Base-by-base conservation (phyloP, 2,888 invertebrate species). In the Plebejus argus region DNA sequence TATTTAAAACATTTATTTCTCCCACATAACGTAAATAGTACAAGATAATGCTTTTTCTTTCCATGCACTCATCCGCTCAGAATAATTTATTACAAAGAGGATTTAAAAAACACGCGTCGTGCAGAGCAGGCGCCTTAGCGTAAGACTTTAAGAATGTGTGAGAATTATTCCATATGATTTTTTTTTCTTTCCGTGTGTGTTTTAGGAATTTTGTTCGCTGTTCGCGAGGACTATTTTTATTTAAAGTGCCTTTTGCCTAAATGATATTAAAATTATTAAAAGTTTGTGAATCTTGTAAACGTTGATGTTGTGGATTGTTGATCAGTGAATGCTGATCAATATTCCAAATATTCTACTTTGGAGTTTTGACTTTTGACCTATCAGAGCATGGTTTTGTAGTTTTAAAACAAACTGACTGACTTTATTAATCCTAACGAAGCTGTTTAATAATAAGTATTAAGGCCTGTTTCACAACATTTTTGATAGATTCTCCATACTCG, bases 61-160 rank as follows among this genome's bases (percentile, higher is more conserved):
- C 86, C 85, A 86, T 87, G 87, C 87, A 89, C 84, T 87, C 87
- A 87, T 82, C 87, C 85, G 86, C 84, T 87, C 83, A 82, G 88
- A 90, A 92, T 91, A 92, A 92, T 92, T 92, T 92, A 92, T 91
- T 88, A 90, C 88, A 84, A 82, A 88, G 90, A 90, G 91, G 90
- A 91, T 90, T 92, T 91, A 90, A 89, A 90, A 91, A 92, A 91
- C 91, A 90, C 89, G 89, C 89, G 90, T 89, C 87, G 86, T 84
- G 86, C 88, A 87, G 72, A 58, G 89, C 88, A 87, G 89, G 88
- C 91, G 88, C 88, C 89, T 87, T 88, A 79, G 79, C 76, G 76
- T 80, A 81, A 81, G 78, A 79, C 89, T 89, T 91, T 89, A 91
- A 91, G 91, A 90, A 89, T 90, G 90, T 90, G 91, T 91, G 92